Evolutionary conservation across 2,888 invertebrate genomes (phyloP).

Genomic region (Papilio demoleus): DNA sequence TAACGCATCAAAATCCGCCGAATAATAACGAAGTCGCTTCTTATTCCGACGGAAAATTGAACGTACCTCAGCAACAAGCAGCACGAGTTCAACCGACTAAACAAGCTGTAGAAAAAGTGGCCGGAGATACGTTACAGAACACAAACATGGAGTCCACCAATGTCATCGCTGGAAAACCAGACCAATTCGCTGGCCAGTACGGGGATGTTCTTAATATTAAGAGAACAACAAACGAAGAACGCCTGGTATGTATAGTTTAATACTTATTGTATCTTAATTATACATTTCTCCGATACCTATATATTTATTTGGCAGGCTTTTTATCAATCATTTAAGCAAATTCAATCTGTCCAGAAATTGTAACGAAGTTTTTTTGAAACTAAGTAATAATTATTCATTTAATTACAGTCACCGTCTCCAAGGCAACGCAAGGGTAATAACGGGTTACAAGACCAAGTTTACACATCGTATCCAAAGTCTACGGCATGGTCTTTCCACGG

Average conservation of each 20-base stretch:
- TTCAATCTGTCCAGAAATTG: background rate
- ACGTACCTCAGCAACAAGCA: slow-evolving; percentile 47
- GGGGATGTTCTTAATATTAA: slow-evolving; percentile 59
- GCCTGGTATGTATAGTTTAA: slow-evolving; percentile 18
- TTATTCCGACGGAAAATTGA: slow-evolving; percentile 63
- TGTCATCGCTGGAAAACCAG: slow-evolving; percentile 47
- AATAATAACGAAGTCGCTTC: slow-evolving; percentile 52
- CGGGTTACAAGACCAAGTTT: slow-evolving; percentile 74
- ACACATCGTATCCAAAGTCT: slow-evolving; percentile 62
- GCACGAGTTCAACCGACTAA: slow-evolving; percentile 44
- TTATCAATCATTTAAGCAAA: background rate
- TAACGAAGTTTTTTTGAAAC: background rate
- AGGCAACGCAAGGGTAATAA: slow-evolving; percentile 57
- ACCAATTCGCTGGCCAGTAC: slow-evolving; percentile 51
- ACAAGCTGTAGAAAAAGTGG: slow-evolving; percentile 62
- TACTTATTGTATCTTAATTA: background rate
- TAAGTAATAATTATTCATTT: slow-evolving; percentile 39
- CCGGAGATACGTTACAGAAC: slow-evolving; percentile 64
- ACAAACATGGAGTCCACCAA: slow-evolving; percentile 54
- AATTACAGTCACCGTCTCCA: slow-evolving; percentile 47
- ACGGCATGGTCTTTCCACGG: slow-evolving; percentile 75
- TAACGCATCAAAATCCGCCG: slow-evolving; percentile 64
- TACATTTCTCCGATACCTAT: background rate
- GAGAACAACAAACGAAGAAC: slow-evolving; percentile 45
- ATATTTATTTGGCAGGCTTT: too few species aligned